Evolutionary conservation across 2,888 invertebrate species (phyloP).

Genomic region (Temnothorax ravouxi): DNA sequence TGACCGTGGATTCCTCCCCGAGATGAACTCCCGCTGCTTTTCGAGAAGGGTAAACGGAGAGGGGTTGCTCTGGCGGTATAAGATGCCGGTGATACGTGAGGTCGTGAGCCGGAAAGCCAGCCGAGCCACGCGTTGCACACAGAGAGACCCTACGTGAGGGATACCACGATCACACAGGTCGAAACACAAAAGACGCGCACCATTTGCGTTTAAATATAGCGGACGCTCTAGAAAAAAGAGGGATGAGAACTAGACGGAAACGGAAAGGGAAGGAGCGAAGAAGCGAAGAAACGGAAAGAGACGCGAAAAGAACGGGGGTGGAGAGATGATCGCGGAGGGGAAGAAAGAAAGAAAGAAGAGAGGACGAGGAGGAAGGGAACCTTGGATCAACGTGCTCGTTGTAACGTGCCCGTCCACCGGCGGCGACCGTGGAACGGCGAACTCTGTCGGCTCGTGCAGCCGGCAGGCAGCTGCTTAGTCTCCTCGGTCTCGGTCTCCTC

Average conservation of each 20-base stretch:
- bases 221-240: conserved; percentile 11
- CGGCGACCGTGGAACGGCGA: conserved; percentile 83
- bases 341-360: conserved; percentile 51
- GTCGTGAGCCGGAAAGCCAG: conserved; percentile 8
- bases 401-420: conserved; percentile 79
- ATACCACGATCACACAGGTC: conserved; percentile 39
- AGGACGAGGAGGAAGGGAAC: conserved; percentile 55
- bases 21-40: background rate
- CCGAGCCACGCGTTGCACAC: conserved; percentile 16
- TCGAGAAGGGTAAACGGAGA: background rate
- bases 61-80: background rate
- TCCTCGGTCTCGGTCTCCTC: conserved; percentile 73
- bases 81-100: conserved; percentile 11
- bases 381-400: conserved; percentile 69
- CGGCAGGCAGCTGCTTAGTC: conserved; percentile 76
- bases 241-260: conserved; percentile 1
- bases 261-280: background rate
- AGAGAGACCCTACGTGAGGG: background rate
- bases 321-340: conserved; percentile 9
- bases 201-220: conserved; percentile 50
- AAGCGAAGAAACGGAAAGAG: background rate
- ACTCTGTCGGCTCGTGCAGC: conserved; percentile 80
- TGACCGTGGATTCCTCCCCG: conserved; percentile 3
- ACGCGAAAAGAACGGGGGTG: conserved; percentile 21
- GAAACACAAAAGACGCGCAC: conserved; percentile 20